These are phyloP conservation scores for Amphimallon solstitiale DNA, from an alignment of 2,888 invertebrate species.

Conservation along the genomic window DNA sequence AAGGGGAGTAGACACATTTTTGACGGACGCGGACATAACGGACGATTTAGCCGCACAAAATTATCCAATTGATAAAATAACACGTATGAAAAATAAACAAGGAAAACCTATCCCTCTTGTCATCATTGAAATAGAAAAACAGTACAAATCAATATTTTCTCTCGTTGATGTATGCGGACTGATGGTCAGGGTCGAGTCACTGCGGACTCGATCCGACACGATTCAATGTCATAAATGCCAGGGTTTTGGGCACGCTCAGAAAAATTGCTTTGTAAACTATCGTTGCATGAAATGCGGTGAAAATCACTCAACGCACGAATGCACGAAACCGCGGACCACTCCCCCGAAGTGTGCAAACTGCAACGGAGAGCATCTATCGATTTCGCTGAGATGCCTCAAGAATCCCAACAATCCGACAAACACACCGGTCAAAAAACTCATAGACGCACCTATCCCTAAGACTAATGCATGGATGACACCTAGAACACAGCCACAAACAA, in stretches of 20 bases:
- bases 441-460: too few relatives aligned
- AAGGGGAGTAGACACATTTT: neutral
- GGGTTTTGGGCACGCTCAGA: constrained; percentile 2
- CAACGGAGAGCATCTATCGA: too few relatives aligned
- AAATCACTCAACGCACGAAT: neutral
- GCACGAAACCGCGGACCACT: too few relatives aligned
- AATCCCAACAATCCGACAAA: too few relatives aligned
- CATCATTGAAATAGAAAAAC: constrained; percentile 57
- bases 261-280: neutral
- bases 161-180: constrained; percentile 52
- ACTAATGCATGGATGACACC: too few relatives aligned
- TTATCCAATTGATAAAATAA: neutral
- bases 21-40: neutral
- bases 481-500: too few relatives aligned
- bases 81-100: constrained; percentile 18
- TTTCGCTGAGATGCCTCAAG: too few relatives aligned
- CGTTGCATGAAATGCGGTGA: constrained; percentile 21
- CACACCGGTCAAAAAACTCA: too few relatives aligned
- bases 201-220: neutral
- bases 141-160: constrained; percentile 38
- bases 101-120: constrained; percentile 47
- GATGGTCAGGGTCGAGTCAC: neutral
- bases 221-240: constrained; percentile 16
- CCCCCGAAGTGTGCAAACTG: too few relatives aligned
- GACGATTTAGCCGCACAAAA: neutral